Evolutionary conservation across 2,888 invertebrate species (phyloP).

Genomic region (Latheticus oryzae): DNA sequence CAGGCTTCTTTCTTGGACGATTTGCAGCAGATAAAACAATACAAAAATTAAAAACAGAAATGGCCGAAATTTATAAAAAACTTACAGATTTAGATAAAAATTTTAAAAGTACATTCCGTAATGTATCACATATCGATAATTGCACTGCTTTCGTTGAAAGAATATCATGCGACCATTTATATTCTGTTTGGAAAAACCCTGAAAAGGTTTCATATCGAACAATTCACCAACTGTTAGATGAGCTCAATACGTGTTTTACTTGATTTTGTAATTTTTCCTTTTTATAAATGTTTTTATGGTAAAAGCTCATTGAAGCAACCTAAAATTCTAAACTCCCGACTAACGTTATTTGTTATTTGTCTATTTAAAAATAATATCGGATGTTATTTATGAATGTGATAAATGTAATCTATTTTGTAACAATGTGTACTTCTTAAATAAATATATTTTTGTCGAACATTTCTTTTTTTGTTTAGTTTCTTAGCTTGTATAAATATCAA

Average conservation of each 20-base stretch:
- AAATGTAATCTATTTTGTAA: constrained; percentile 11
- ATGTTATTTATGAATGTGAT: constrained; percentile 12
- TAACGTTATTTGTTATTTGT: too few species aligned
- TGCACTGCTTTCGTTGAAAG: too few species aligned
- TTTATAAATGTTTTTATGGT: too few species aligned
- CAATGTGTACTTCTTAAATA: constrained; percentile 8
- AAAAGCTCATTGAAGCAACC: too few species aligned
- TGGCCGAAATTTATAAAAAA: constrained; percentile 54
- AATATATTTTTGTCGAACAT: constrained; percentile 19
- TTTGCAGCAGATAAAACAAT: constrained; percentile 63
- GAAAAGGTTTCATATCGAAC: neutral
- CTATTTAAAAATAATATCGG: neutral
- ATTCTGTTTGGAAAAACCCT: constrained; percentile 1
- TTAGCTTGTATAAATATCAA: constrained; percentile 17
- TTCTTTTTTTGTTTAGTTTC: constrained; percentile 1
- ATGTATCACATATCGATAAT: too few species aligned
- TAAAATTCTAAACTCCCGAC: too few species aligned
- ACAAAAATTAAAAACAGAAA: constrained; percentile 56
- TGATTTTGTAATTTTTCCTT: too few species aligned
- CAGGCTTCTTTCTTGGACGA: constrained; percentile 66
- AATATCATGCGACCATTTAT: too few species aligned
- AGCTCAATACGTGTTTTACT: constrained; percentile 44
- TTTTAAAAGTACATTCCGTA: constrained; percentile 48
- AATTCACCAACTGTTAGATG: constrained; percentile 13
- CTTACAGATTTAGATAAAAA: constrained; percentile 45